These are phyloP conservation scores for Dipodomys spectabilis DNA, from an alignment of 2,113 vertebrate species.

Conservation along the genomic window DNA sequence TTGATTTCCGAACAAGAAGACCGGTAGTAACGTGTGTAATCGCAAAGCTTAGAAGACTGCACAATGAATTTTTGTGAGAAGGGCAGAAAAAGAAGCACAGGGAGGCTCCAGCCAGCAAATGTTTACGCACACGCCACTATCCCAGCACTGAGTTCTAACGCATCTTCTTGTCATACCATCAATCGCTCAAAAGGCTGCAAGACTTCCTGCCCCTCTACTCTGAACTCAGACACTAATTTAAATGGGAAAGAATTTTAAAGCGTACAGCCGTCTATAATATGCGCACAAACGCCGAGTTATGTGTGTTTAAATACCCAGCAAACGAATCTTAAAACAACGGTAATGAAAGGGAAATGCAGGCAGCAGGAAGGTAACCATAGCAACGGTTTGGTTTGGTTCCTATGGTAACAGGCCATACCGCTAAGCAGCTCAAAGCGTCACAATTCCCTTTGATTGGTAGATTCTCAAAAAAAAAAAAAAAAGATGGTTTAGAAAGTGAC, in stretches of 20 bases:
- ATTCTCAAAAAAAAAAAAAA: conserved; percentile 54
- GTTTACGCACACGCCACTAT: background rate
- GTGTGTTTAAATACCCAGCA: conserved; percentile 45
- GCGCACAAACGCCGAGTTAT: conserved; percentile 7
- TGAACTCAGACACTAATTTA: background rate
- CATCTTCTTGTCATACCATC: too few relatives aligned
- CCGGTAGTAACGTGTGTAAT: background rate
- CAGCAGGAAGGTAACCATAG: conserved; percentile 69
- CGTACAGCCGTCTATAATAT: background rate
- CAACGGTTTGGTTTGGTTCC: conserved; percentile 78
- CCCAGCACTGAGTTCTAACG: conserved; percentile 49
- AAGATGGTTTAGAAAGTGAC: conserved; percentile 74
- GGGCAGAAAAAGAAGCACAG: background rate
- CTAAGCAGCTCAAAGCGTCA: conserved; percentile 68
- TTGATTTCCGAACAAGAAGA: conserved; percentile 33
- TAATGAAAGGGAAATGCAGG: conserved; percentile 62
- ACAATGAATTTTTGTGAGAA: background rate
- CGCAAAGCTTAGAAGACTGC: background rate
- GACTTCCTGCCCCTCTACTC: background rate
- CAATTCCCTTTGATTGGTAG: conserved; percentile 80
- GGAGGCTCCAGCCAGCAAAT: background rate
- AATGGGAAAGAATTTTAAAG: background rate
- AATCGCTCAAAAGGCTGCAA: background rate
- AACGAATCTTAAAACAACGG: conserved; percentile 62
- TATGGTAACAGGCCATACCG: conserved; percentile 71